Base-by-base conservation (phyloP, 2,797 vertebrate genomes). In the Antrozous pallidus region DNA sequence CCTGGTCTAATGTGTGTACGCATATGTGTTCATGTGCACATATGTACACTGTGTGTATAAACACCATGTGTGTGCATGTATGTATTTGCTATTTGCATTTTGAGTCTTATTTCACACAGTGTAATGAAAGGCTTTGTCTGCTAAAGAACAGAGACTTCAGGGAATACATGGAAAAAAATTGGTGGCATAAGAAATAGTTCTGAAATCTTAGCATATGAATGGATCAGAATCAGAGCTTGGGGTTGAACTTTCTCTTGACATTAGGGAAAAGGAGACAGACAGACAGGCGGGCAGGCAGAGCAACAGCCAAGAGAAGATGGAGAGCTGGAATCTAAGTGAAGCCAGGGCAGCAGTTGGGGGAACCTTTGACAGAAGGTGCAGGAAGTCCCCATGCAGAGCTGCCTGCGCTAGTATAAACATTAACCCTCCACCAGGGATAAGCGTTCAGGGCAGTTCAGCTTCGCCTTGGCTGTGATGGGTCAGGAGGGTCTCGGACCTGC, bases 61-160 rank as follows among this genome's bases (percentile, higher is more conserved):
- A 22, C 3, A 17, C 1, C 1, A 5, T 3, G 5, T n/a, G 20
- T 67, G 36, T 69, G 18, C 8, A 8, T 12, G 22, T 22, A 2
- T 36, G 36, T 24, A 28, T 49, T 78, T 90, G 6, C 77, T 77
- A 0, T 74, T 82, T 69, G 58, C 22, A 49, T 70, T 58, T 83
- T 67, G 70, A 67, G 28, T 51, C 61, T 82, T 61, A 31, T 33
- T 81, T 90, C 31, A 31, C 8, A 22, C 5, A 2, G 22, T 36
- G 4, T 38, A 31, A 78, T 24, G 17, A 56, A 36, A 51, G 8
- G 10, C 6, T 49, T 74, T 67, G 65, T 83, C 33, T 75, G 65
- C 73, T 74, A 81, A 86, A 42, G 49, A 91, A 22, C 8, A 58
- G 56, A 49, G 8, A 49, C 49, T 81, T 63, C 3, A 14, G 49